Conservation (phyloP, 2,113 vertebrate genomes). For the Dicrurus megarhynchus region DNA sequence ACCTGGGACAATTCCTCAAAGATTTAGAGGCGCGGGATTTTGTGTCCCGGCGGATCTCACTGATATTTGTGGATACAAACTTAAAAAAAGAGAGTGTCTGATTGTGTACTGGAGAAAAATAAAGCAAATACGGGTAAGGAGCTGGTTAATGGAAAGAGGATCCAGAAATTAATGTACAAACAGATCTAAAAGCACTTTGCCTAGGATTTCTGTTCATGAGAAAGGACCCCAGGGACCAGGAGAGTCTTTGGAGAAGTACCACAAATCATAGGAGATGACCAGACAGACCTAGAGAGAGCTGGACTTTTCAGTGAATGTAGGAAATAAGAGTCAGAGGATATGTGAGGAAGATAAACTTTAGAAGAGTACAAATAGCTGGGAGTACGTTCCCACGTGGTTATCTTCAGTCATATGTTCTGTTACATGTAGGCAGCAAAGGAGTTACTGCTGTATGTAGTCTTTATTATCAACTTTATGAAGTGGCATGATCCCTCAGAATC, state of each 20-base stretch:
- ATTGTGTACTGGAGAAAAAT: neutral
- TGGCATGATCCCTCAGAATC: neutral
- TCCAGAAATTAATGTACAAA: neutral
- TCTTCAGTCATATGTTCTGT: neutral
- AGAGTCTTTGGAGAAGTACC: neutral
- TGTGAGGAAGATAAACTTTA: neutral
- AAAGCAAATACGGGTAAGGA: neutral
- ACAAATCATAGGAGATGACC: neutral
- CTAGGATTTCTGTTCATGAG: neutral
- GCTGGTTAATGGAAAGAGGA: neutral
- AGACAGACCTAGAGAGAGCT: neutral
- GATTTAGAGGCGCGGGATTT: neutral
- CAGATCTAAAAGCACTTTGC: neutral
- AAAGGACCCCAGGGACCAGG: neutral
- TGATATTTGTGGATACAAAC: neutral
- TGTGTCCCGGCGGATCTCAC: neutral
- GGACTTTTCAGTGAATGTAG: neutral
- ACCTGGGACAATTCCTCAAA: constrained; percentile 63
- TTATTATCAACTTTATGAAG: neutral
- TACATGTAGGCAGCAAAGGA: neutral
- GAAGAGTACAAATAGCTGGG: neutral
- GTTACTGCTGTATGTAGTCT: neutral
- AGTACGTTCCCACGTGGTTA: neutral
- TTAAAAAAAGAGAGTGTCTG: neutral
- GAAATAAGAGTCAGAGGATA: neutral